These are phyloP conservation scores for Siniperca knerii DNA, from an alignment of 2,113 vertebrate species.

Conservation along the genomic window DNA sequence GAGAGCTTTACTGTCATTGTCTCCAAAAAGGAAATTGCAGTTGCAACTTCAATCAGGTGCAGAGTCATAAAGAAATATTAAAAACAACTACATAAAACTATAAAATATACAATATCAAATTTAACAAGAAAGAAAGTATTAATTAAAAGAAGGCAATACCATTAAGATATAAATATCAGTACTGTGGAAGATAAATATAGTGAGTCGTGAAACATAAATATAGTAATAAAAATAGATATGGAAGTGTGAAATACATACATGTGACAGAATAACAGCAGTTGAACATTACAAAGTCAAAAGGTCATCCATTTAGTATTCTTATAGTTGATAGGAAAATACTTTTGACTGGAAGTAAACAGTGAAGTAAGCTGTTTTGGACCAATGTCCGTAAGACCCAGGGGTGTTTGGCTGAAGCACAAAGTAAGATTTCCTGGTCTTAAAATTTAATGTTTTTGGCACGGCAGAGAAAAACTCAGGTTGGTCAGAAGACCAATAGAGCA, in stretches of 20 bases:
- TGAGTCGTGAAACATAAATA: conserved; percentile 2
- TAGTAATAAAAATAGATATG: background rate
- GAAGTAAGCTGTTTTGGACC: conserved; percentile 4
- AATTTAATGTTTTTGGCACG: conserved; percentile 28
- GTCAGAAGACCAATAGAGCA: background rate
- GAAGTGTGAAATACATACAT: background rate
- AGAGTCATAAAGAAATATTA: background rate
- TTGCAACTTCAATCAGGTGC: background rate
- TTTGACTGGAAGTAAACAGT: conserved; percentile 29
- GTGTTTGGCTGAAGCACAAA: conserved; percentile 17
- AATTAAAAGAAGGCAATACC: background rate
- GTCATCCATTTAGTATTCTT: conserved; percentile 20
- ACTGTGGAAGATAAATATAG: background rate
- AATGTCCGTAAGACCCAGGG: background rate
- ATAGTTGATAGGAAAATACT: conserved; percentile 10
- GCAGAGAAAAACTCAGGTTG: background rate
- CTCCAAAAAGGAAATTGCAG: background rate
- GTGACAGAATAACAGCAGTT: background rate
- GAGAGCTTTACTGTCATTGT: conserved; percentile 76
- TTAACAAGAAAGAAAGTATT: background rate
- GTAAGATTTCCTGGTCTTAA: conserved; percentile 15
- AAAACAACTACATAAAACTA: background rate
- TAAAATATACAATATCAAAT: conserved; percentile 9
- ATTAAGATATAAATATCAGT: background rate
- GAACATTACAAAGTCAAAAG: conserved; percentile 15